phyloP scores from a whole-genome alignment of 1,140 invertebrate genomes.

The Aporrectodea caliginosa region DNA sequence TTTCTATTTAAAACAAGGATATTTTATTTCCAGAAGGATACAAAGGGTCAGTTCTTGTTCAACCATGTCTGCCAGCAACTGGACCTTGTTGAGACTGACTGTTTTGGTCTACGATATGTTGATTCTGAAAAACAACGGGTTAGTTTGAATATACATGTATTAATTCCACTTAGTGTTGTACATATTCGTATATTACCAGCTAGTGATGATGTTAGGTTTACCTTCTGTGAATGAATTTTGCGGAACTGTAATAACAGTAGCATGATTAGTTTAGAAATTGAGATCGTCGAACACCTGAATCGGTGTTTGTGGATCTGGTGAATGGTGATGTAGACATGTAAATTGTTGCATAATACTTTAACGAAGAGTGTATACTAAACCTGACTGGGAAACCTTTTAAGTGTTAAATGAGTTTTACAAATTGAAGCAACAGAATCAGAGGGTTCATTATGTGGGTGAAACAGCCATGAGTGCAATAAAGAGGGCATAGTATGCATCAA shows the following conservation, averaged over 20 bases:
- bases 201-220: not conserved
- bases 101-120: slow-evolving; percentile 93
- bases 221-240: not conserved
- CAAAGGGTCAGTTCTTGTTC: slow-evolving; percentile 86
- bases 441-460: not conserved
- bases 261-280: no score
- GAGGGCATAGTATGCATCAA: not conserved
- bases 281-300: not conserved
- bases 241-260: no score
- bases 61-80: slow-evolving; percentile 90
- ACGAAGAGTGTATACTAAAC: no score
- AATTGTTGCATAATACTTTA: no score
- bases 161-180: not conserved
- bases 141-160: not conserved
- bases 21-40: slow-evolving; percentile 72
- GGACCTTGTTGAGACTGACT: slow-evolving; percentile 92
- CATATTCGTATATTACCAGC: not conserved
- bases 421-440: not conserved
- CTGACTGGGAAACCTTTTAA: no score
- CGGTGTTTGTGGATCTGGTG: no score
- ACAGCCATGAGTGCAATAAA: not conserved
- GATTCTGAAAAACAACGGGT: slow-evolving; percentile 84
- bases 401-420: not conserved
- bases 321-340: no score
- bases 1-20: no score